phyloP scores from a whole-genome alignment of 2,888 invertebrate species.

The Euplagia quadripunctaria region DNA sequence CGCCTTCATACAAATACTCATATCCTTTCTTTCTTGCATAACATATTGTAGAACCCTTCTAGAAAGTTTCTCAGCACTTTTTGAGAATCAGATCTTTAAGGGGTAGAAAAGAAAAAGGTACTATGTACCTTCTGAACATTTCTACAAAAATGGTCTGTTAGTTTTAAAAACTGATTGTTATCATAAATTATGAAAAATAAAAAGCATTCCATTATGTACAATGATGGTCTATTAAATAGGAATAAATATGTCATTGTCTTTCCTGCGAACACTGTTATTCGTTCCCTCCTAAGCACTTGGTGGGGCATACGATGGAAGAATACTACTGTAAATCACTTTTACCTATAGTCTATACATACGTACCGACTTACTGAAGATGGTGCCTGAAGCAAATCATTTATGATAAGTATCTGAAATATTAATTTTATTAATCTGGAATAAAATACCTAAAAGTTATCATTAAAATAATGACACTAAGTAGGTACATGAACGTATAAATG shows the following conservation, averaged over 20 bases:
- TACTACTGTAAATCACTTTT: neutral
- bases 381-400: neutral
- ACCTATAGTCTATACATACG: neutral
- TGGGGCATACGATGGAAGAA: neutral
- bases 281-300: too few species aligned
- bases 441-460: neutral
- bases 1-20: too few species aligned
- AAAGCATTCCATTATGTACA: neutral
- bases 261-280: neutral
- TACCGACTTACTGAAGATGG: neutral
- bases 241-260: neutral
- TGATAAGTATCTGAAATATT: neutral
- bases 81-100: neutral
- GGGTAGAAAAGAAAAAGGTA: too few species aligned
- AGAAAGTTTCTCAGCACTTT: too few species aligned
- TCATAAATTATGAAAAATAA: neutral
- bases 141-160: too few species aligned
- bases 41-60: too few species aligned
- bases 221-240: neutral
- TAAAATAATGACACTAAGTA: neutral
- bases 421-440: too few species aligned
- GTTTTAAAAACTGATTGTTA: neutral
- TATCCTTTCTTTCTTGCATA: too few species aligned
- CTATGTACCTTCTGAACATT: too few species aligned
- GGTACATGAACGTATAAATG: neutral